Conservation (phyloP, 2,113 vertebrate species). For the Solea solea region DNA sequence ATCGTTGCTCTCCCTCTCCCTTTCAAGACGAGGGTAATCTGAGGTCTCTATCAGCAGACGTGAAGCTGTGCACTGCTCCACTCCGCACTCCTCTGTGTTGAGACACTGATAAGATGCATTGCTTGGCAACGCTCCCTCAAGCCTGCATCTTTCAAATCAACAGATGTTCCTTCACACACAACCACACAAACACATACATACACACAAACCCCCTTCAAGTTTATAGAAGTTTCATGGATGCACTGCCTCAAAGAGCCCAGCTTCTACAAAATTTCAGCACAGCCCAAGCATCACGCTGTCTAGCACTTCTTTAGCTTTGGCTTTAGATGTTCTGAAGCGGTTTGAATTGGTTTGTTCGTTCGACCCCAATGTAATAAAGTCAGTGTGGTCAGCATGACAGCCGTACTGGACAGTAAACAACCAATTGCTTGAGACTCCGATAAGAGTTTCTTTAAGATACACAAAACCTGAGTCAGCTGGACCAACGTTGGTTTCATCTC, state of each 20-base stretch:
- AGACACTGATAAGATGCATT: slow-evolving; percentile 70
- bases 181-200: slow-evolving; percentile 33
- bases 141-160: slow-evolving; percentile 75
- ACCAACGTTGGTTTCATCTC: slow-evolving; percentile 29
- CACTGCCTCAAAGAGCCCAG: slow-evolving; percentile 52
- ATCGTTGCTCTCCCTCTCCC: slow-evolving; percentile 5
- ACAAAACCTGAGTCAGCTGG: slow-evolving; percentile 26
- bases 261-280: slow-evolving; percentile 44
- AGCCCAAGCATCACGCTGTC: slow-evolving; percentile 42
- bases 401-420: slow-evolving; percentile 19
- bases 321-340: slow-evolving; percentile 53
- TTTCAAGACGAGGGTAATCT: slow-evolving; percentile 61
- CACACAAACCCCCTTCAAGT: slow-evolving; percentile 50
- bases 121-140: slow-evolving; percentile 69
- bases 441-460: slow-evolving; percentile 18
- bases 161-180: slow-evolving; percentile 67
- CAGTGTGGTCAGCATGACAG: slow-evolving; percentile 15
- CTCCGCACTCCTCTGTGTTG: slow-evolving; percentile 63
- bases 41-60: slow-evolving; percentile 67
- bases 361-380: slow-evolving; percentile 36
- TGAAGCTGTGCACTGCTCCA: slow-evolving; percentile 53
- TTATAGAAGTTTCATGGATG: slow-evolving; percentile 65
- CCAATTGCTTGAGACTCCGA: slow-evolving; percentile 42
- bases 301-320: slow-evolving; percentile 46
- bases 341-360: slow-evolving; percentile 49